Percentiles rank a stretch among this genome's conserved stretches.
These are phyloP conservation scores for Drosophila obscura DNA, from an alignment of 1,140 invertebrate genomes.

Conservation along the genomic window DNA sequence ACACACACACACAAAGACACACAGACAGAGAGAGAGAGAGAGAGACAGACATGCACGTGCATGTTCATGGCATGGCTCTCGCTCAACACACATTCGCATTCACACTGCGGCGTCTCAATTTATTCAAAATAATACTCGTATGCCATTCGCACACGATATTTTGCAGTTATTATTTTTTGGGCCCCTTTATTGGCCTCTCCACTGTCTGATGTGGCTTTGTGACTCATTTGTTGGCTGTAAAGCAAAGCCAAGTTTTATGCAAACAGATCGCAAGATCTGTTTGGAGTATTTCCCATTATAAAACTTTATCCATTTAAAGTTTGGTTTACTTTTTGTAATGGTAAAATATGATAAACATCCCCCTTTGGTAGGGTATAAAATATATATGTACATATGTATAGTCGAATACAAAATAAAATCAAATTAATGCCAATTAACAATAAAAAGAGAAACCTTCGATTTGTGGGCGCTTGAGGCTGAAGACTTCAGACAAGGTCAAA, in stretches of 20 bases:
- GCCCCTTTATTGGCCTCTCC: conserved; percentile 18
- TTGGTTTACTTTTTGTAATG: too few relatives aligned
- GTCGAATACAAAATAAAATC: not conserved
- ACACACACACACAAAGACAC: not conserved
- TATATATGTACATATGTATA: too few relatives aligned
- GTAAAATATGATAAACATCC: too few relatives aligned
- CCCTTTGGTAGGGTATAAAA: too few relatives aligned
- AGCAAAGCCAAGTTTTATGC: conserved; percentile 10
- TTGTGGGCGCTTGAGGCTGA: conserved; percentile 1
- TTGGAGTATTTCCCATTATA: too few relatives aligned
- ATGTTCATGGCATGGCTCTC: conserved; percentile 2
- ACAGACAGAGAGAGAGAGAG: not conserved
- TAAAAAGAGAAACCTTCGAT: conserved; percentile 38
- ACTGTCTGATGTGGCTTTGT: conserved; percentile 14
- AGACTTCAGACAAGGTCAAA: conserved; percentile 29
- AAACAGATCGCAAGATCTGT: too few relatives aligned
- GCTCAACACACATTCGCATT: conserved; percentile 13
- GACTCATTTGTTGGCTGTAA: conserved; percentile 28
- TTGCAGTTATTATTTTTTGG: conserved; percentile 40
- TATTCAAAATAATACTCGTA: too few relatives aligned
- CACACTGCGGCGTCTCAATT: too few relatives aligned
- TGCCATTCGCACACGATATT: conserved; percentile 40
- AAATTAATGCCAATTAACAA: conserved; percentile 50
- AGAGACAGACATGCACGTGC: not conserved
- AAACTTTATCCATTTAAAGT: too few relatives aligned